Evolutionary conservation across 2,888 invertebrate species (phyloP), one percentile per base, ranked within the genome.

Genomic region (Cactoblastis cactorum): DNA sequence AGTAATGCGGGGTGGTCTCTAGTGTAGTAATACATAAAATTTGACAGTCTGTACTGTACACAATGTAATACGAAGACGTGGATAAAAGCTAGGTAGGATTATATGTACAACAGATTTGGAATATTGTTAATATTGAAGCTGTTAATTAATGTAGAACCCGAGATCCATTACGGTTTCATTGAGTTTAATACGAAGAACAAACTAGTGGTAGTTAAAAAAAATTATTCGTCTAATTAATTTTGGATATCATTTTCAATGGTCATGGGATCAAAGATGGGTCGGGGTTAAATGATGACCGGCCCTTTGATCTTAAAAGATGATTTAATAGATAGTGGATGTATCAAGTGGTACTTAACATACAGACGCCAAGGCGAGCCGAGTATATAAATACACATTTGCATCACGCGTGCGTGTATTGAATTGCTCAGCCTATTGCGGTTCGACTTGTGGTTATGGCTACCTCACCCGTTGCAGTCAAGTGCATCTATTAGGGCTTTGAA

Each of bases 261-360:
- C 45, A 53, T n/a, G n/a, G n/a, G n/a, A n/a, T 48, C 49, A 22
- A 41, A 45, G 37, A 46, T 33, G 14, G 11, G 14, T 17, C 35
- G 33, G 46, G 55, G 55, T 58, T 56, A 59, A 55, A 51, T 54
- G 55, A 51, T 52, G 46, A 35, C 52, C 14, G 6, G 54, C 43
- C 52, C 63, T 61, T 61, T 63, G 61, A 57, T 58, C 61, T 56
- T 32, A 48, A 48, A 59, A 59, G 55, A 55, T 52, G 55, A 52
- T 56, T 54, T 49, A 57, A 57, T 57, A 50, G 50, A 18, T 48
- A 49, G 38, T 54, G 55, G 55, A 59, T 55, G 32, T 39, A 47
- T 55, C 54, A 58, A 58, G 54, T 52, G 57, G 46, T 14, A 45
- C 49, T 51, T 28, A 15, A 49, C n/a, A 45, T 33, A 52, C 49